Percentiles rank a stretch among this genome's conserved stretches.
Evolutionary conservation across 2,797 vertebrate genomes (phyloP).

Genomic region (Octomys mimax): DNA sequence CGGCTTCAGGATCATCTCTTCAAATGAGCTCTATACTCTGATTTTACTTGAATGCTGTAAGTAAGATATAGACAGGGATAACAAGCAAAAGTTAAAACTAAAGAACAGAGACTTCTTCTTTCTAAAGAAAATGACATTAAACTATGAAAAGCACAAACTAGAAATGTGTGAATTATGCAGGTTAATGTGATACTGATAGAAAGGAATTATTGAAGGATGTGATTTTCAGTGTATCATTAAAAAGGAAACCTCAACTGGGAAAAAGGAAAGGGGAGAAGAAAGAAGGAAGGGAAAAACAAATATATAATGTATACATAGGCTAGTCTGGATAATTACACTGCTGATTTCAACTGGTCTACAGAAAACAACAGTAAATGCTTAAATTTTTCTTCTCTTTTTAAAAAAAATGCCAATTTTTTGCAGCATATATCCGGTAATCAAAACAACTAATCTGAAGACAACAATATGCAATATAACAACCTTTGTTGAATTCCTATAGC

Average conservation of each 20-base stretch:
- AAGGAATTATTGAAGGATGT: not conserved
- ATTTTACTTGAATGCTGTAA: not conserved
- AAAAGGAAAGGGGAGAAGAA: no score
- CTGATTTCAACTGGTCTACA: no score
- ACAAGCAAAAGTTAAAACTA: not conserved
- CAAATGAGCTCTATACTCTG: not conserved
- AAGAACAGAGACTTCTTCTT: not conserved
- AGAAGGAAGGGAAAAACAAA: no score
- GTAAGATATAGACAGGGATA: not conserved
- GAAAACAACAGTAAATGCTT: no score
- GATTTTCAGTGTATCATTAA: slow-evolving; percentile 4
- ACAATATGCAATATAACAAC: no score
- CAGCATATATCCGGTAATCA: no score
- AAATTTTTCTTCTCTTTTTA: no score
- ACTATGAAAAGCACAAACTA: slow-evolving; percentile 33
- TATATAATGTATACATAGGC: no score
- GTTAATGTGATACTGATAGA: slow-evolving; percentile 12
- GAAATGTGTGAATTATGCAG: not conserved
- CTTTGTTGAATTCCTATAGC: no score
- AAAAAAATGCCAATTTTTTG: no score
- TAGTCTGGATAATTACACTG: no score
- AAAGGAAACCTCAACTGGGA: not conserved
- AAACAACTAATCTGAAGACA: no score
- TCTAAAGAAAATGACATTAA: slow-evolving; percentile 9
- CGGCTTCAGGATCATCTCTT: not conserved